Evolutionary conservation across 2,797 vertebrate genomes (phyloP).

Genomic region (Ciconia nigra): DNA sequence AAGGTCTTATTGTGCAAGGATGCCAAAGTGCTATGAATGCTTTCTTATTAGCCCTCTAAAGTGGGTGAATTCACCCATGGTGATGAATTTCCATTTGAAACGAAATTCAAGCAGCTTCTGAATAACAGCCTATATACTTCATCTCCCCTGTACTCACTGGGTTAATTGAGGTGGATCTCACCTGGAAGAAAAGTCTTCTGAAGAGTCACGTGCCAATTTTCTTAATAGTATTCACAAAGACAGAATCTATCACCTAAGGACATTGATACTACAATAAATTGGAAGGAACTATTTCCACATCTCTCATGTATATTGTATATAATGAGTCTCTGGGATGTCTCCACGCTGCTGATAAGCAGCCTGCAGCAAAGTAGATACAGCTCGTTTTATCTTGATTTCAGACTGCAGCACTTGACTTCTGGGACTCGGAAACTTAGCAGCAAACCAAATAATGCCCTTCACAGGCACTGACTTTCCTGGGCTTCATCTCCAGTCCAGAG

Average conservation of each 20-base stretch:
- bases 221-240: not conserved
- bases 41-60: not conserved
- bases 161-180: slow-evolving; percentile 55
- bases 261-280: slow-evolving; percentile 13
- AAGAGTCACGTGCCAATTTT: not conserved
- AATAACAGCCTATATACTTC: not conserved
- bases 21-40: not conserved
- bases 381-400: slow-evolving; percentile 47
- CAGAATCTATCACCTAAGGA: slow-evolving; percentile 39
- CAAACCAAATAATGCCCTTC: not conserved
- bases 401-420: not conserved
- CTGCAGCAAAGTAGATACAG: slow-evolving; percentile 50
- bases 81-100: slow-evolving; percentile 31
- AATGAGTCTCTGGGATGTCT: slow-evolving; percentile 52
- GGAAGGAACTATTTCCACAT: slow-evolving; percentile 36
- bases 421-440: not conserved
- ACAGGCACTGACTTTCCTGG: not conserved
- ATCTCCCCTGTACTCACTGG: not conserved
- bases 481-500: not conserved
- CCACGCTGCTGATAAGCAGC: slow-evolving; percentile 44
- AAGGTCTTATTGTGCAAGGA: not conserved
- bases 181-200: slow-evolving; percentile 7
- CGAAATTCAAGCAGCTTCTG: slow-evolving; percentile 3
- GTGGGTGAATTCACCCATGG: slow-evolving; percentile 7
- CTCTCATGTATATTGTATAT: slow-evolving; percentile 44